Conservation (phyloP, 2,113 vertebrate genomes). For the Trogon surrucura region DNA sequence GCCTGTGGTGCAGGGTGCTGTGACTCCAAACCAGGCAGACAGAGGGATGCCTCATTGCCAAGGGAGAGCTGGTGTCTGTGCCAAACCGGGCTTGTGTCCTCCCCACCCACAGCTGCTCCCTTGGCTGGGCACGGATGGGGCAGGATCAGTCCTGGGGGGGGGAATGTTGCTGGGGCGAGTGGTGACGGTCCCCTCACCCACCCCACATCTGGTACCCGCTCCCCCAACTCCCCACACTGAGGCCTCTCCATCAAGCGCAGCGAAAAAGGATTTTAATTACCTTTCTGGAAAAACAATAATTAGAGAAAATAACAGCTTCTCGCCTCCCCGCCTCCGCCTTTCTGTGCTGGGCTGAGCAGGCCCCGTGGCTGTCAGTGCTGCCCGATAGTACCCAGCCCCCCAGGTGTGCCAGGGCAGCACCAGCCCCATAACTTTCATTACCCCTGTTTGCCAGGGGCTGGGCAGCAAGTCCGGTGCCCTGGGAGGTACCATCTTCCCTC, state of each 20-base stretch:
- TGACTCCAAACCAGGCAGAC: not conserved
- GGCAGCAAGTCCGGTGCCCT: not conserved
- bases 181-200: not conserved
- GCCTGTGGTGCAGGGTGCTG: not conserved
- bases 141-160: not conserved
- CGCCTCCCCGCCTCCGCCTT: not conserved
- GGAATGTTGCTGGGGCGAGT: not conserved
- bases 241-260: slow-evolving; percentile 77
- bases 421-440: not conserved
- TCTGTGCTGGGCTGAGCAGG: not conserved
- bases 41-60: not conserved
- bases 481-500: not conserved
- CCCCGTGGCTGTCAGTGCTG: rapidly evolving
- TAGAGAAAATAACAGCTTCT: slow-evolving; percentile 83
- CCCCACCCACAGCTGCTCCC: not conserved
- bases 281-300: slow-evolving; percentile 87
- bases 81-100: not conserved
- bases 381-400: not conserved
- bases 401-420: not conserved
- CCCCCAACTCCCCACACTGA: not conserved
- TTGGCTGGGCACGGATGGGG: rapidly evolving
- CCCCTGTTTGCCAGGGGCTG: not conserved
- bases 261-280: slow-evolving; percentile 86
- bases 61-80: not conserved
- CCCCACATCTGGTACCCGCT: not conserved